These are phyloP conservation scores for Drosophila pseudoananassae DNA, from an alignment of 1,140 invertebrate species.

Conservation along the genomic window DNA sequence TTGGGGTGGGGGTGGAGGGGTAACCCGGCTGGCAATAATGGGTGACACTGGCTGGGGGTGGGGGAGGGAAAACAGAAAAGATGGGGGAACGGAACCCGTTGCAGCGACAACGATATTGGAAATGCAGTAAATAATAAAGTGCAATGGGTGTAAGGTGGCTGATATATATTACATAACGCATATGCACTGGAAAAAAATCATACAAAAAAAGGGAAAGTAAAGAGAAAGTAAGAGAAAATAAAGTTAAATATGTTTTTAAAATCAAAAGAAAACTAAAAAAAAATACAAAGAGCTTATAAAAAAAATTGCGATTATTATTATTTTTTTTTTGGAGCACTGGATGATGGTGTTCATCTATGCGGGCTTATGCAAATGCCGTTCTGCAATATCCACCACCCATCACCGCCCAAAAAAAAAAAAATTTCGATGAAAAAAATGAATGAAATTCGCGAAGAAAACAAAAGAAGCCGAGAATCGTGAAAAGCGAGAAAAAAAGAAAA, in stretches of 20 bases:
- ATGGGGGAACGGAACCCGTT: too few species aligned
- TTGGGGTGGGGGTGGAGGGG: not conserved
- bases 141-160: slow-evolving; percentile 3
- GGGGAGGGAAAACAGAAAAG: not conserved
- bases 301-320: too few species aligned
- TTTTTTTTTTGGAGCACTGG: too few species aligned
- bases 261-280: too few species aligned
- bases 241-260: too few species aligned
- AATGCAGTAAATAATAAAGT: slow-evolving; percentile 57
- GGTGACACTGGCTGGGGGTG: not conserved
- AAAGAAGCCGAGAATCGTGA: slow-evolving; percentile 26
- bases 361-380: slow-evolving; percentile 57
- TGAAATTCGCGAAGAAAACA: slow-evolving; percentile 37
- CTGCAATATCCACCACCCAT: slow-evolving; percentile 30
- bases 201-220: not conserved
- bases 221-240: too few species aligned
- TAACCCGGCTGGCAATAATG: not conserved
- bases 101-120: slow-evolving; percentile 29
- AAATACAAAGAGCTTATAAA: too few species aligned
- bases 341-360: too few species aligned
- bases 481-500: slow-evolving; percentile 12
- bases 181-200: not conserved
- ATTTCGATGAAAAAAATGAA: not conserved
- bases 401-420: slow-evolving; percentile 21
- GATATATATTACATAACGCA: slow-evolving; percentile 6